Base-by-base conservation (phyloP, 2,888 invertebrate species). In the Pristionchus exspectatus region DNA sequence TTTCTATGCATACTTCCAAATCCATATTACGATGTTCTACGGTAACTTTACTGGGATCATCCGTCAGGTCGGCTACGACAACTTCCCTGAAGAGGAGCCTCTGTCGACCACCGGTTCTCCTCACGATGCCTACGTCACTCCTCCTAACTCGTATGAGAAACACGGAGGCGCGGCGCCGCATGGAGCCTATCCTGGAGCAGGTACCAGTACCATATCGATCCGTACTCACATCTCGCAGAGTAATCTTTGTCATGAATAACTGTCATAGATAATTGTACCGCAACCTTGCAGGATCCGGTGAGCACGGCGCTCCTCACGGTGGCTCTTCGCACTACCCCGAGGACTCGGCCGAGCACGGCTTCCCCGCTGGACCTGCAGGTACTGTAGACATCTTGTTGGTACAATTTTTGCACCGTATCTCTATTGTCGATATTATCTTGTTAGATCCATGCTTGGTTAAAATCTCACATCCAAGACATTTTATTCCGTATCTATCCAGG, bases 21-120 rank as follows among this genome's bases (percentile, higher is more conserved):
- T n/a, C n/a, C n/a, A n/a, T n/a, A n/a, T n/a, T n/a, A n/a, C n/a
- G n/a, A n/a, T n/a, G n/a, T n/a, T n/a, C n/a, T 81, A 81, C 44
- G 10, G 38, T 63, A 63, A 44, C 77, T 24, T 24, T 9, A 24
- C 77, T 38, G 33, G 50, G 50, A 12, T 16, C 72, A 72, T n/a
- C 10, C n/a, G 2, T 18, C 87, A 88, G 89, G 83, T 33, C 44
- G 83, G 89, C 33, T 89, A 89, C 89, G 88, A 77, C 14, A 81
- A 89, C 83, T 83, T 59, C 66, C 89, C 89, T 56, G 81, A 59
- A n/a, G 83, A 85, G n/a, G 30, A 30, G 84, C 50, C 33, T 7
- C 72, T 56, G 16, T 21, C 83, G 1, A 59, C 69, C 38, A 59
- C 81, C 3, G 66, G 54, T 54, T 18, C 50, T 5, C 83, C 83